Evolutionary conservation across 2,888 invertebrate genomes (phyloP).

Genomic region (Caenorhabditis zanzibari): DNA sequence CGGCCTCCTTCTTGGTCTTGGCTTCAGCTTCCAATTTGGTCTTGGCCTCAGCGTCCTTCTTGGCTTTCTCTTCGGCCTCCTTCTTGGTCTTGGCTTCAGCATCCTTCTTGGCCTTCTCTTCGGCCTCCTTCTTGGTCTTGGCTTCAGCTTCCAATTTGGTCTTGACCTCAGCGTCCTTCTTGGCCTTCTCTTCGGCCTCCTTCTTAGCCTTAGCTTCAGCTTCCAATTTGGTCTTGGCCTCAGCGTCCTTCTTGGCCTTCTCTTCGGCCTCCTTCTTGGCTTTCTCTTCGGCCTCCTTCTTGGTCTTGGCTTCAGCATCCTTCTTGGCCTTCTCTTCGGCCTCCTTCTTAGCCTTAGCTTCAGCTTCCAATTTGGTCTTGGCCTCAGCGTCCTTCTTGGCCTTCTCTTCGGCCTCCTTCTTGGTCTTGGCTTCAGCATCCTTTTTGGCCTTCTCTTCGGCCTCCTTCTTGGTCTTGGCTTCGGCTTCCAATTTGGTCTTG

Average conservation of each 20-base stretch:
- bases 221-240: slow-evolving; percentile 12
- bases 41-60: slow-evolving; percentile 29
- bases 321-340: slow-evolving; percentile 39
- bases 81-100: slow-evolving; percentile 39
- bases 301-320: slow-evolving; percentile 34
- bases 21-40: slow-evolving; percentile 5
- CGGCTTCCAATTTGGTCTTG: slow-evolving; percentile 48
- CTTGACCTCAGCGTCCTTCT: slow-evolving; percentile 26
- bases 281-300: slow-evolving; percentile 21
- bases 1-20: slow-evolving; percentile 26
- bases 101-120: slow-evolving; percentile 22
- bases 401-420: neutral
- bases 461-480: slow-evolving; percentile 14
- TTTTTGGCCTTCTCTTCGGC: neutral
- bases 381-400: neutral
- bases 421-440: neutral
- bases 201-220: slow-evolving; percentile 14
- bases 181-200: slow-evolving; percentile 10
- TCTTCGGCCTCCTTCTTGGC: slow-evolving; percentile 10
- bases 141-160: slow-evolving; percentile 18
- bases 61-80: slow-evolving; percentile 6
- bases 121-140: slow-evolving; percentile 19
- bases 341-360: slow-evolving; percentile 16
- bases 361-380: neutral
- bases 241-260: slow-evolving; percentile 22